Conservation (phyloP, 2,888 invertebrate species). For the Leucania comma region DNA sequence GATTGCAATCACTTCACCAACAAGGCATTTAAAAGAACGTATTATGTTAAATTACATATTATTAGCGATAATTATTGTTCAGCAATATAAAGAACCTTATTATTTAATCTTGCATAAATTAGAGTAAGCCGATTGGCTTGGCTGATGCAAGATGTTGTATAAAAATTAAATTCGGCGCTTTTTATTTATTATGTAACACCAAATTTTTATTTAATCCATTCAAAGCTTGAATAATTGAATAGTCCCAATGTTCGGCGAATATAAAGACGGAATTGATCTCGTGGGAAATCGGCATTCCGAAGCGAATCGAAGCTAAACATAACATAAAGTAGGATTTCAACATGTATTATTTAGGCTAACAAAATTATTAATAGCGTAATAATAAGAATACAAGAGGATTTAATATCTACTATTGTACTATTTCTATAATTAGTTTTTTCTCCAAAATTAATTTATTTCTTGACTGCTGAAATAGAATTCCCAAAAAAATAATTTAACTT, state of each 20-base stretch:
- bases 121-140: slow-evolving; percentile 53
- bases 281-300: slow-evolving; percentile 60
- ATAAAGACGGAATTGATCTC: slow-evolving; percentile 46
- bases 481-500: neutral
- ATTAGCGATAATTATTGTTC: slow-evolving; percentile 53
- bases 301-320: slow-evolving; percentile 43
- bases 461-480: neutral
- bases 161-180: slow-evolving; percentile 47
- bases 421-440: neutral
- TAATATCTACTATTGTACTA: neutral
- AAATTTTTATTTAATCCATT: slow-evolving; percentile 51
- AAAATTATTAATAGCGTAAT: no score
- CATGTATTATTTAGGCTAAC: slow-evolving; percentile 5
- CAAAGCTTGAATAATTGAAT: slow-evolving; percentile 56
- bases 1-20: neutral
- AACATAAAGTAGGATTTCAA: slow-evolving; percentile 29
- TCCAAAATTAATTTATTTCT: neutral
- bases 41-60: slow-evolving; percentile 36
- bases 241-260: slow-evolving; percentile 41
- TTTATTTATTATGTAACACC: slow-evolving; percentile 34
- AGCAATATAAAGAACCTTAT: slow-evolving; percentile 48
- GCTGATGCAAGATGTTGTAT: slow-evolving; percentile 31
- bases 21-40: neutral
- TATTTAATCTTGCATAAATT: slow-evolving; percentile 63
- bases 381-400: neutral